These are phyloP conservation scores for Autographa gamma DNA, from an alignment of 2,888 invertebrate species.

Conservation along the genomic window DNA sequence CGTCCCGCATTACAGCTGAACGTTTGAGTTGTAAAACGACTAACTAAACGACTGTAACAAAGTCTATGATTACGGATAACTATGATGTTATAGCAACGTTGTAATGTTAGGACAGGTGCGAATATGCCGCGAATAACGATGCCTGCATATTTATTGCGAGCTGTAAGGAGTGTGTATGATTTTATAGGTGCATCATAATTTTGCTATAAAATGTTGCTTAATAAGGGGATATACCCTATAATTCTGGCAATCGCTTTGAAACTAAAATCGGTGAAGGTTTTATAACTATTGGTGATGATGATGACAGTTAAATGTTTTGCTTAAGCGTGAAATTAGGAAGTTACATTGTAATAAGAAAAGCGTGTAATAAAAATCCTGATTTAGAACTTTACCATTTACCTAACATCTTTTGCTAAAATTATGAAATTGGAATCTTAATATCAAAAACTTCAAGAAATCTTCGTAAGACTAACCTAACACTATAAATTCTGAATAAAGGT, in stretches of 20 bases:
- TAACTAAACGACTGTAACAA: conserved; percentile 60
- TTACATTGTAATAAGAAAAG: background rate
- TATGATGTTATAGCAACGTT: conserved; percentile 23
- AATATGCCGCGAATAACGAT: conserved; percentile 8
- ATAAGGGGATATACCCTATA: background rate
- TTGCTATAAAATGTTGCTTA: background rate
- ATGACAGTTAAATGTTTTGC: background rate
- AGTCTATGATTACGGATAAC: conserved; percentile 52
- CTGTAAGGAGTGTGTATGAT: background rate
- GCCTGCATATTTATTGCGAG: background rate
- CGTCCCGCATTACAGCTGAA: conserved; percentile 58
- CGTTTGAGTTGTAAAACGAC: conserved; percentile 65
- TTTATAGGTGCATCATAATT: conserved; percentile 1
- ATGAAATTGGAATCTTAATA: too few species aligned
- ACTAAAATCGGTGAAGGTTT: background rate
- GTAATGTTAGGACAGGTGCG: conserved; percentile 16
- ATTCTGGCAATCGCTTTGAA: background rate
- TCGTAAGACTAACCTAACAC: background rate
- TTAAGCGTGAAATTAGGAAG: background rate
- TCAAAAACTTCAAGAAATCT: background rate
- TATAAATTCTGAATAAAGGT: background rate
- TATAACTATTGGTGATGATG: background rate
- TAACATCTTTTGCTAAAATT: too few species aligned
- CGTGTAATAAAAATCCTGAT: background rate
- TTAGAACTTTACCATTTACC: too few species aligned